Percentiles rank a stretch among this genome's conserved stretches.
Evolutionary conservation across 2,113 vertebrate genomes (phyloP).

Genomic region (Panthera uncia): DNA sequence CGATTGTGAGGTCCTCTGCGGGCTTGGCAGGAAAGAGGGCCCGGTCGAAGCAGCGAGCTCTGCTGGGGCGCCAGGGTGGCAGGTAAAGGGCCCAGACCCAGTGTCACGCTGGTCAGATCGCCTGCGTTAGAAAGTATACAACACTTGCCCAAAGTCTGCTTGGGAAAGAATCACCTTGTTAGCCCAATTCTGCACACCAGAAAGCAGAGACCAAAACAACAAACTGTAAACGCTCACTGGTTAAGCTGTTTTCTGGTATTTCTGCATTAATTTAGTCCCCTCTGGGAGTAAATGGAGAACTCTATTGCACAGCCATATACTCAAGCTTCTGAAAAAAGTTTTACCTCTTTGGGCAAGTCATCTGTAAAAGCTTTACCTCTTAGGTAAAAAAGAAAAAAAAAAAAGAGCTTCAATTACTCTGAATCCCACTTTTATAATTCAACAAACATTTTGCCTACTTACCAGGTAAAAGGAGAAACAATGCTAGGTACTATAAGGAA

Average conservation of each 20-base stretch:
- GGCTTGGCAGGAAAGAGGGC: not conserved
- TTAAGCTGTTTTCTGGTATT: not conserved
- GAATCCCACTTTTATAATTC: not conserved
- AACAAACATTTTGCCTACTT: not conserved
- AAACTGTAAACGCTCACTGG: not conserved
- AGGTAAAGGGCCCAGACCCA: not conserved
- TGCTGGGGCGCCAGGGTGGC: not conserved
- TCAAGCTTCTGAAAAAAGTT: not conserved
- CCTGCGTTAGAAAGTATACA: not conserved
- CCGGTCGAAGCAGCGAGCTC: not conserved
- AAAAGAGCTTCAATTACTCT: not conserved
- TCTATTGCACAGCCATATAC: not conserved
- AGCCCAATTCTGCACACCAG: not conserved
- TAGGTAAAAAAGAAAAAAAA: not conserved
- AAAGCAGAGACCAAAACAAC: not conserved
- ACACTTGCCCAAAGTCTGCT: not conserved
- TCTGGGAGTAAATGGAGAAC: not conserved
- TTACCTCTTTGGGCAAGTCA: not conserved
- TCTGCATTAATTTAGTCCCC: not conserved
- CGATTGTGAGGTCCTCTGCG: not conserved
- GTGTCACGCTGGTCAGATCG: not conserved
- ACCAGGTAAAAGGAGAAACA: not conserved
- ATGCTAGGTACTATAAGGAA: not conserved
- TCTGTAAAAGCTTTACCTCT: not conserved
- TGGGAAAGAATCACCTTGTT: not conserved